Evolutionary conservation across 2,888 invertebrate genomes (phyloP), one percentile per base, ranked within the genome.

Genomic region (Dione vanillae): DNA sequence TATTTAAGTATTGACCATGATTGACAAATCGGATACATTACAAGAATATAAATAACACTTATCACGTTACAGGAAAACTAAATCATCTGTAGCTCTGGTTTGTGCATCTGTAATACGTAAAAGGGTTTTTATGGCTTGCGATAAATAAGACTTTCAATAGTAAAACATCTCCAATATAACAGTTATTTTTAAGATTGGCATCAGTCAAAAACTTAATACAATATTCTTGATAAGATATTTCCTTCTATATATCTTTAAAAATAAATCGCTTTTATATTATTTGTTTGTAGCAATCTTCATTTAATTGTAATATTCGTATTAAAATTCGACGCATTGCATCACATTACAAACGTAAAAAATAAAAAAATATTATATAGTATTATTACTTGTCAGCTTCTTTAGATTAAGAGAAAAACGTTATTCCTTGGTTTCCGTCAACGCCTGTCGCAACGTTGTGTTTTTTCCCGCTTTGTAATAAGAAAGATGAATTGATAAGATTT

Each of bases 41-140:
- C 20, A 9, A 19, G 49, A 8, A 51, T 51, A 61, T 41, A 61
- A 64, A 51, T 64, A 12, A 19, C 49, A 64, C 20, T 49, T 64
- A 51, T 64, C 40, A 64, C 64, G 40, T 64, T 19, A 19, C 47
- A 19, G 16, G 12, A 16, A 27, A 37, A 19, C 49, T 64, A 49
- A 64, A 64, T 40, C 37, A 49, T 16, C 49, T 14, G 12, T 40
- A 37, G 27, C 10, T 47, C 19, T 49, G 49, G 49, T 5, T 49
- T 37, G 16, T 9, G 37, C 12, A 37, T 37, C 37, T 20, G 45
- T 61, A 45, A 45, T 37, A 49, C 43, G 45, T 61, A 45, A 45
- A 27, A 61, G 61, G 61, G 45, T 27, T 61, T 61, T 45, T 45
- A 61, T 45, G n/a, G 27, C 59, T 6, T 20, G 11, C 27, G 37